Evolutionary conservation across 2,888 invertebrate species (phyloP).

Genomic region (Caenorhabditis japonica): DNA sequence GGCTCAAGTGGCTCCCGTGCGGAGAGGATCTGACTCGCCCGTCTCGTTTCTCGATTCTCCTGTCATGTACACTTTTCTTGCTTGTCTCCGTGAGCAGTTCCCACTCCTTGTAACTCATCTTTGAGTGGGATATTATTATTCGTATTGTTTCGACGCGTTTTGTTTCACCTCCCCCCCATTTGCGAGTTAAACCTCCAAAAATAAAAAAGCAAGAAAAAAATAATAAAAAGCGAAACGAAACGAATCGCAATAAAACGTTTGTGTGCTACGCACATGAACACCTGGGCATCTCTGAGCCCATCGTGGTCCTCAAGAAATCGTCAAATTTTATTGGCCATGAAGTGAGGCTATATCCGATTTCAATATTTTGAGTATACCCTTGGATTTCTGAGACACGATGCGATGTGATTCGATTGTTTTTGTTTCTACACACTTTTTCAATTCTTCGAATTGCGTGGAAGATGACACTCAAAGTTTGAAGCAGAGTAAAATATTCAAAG

Average conservation of each 20-base stretch:
- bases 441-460: no score
- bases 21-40: conserved; percentile 12
- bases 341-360: conserved; percentile 31
- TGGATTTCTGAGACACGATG: conserved; percentile 16
- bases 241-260: conserved; percentile 20
- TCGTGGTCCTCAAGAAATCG: no score
- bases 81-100: conserved; percentile 19
- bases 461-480: no score
- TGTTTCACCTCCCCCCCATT: no score
- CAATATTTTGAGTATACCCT: no score
- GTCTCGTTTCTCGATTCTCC: conserved; percentile 15
- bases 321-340: conserved; percentile 50
- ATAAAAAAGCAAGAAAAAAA: no score
- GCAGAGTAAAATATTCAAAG: no score
- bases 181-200: no score
- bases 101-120: conserved; percentile 24
- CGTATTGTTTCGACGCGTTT: conserved; percentile 2
- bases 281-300: no score
- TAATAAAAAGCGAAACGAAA: conserved; percentile 1
- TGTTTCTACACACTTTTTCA: no score
- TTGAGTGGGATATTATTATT: conserved; percentile 6
- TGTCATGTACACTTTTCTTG: conserved; percentile 32
- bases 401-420: conserved; percentile 24
- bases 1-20: conserved; percentile 46
- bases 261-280: conserved; percentile 44